phyloP scores from a whole-genome alignment of 2,113 vertebrate species.

The Ursus arctos region DNA sequence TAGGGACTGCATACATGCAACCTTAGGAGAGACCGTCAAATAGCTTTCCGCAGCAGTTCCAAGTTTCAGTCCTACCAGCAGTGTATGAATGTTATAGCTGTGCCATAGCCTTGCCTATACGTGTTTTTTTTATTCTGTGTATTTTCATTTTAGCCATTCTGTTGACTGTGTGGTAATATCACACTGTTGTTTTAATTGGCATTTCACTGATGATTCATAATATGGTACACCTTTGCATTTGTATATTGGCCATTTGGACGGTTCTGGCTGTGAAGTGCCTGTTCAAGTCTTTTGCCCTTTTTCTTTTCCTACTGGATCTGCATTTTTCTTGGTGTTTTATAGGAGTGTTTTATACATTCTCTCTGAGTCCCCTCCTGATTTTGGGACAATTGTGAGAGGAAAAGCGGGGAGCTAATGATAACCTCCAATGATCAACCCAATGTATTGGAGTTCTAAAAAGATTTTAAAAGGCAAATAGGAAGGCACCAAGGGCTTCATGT shows the following conservation, averaged over 20 bases:
- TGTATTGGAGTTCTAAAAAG: not conserved
- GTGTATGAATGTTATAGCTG: not conserved
- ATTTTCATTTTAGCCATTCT: not conserved
- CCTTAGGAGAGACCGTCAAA: not conserved
- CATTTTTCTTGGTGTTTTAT: not conserved
- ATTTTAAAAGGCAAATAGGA: constrained; percentile 4
- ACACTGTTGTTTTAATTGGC: not conserved
- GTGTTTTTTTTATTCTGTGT: not conserved
- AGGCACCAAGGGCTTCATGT: not conserved
- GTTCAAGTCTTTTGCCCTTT: not conserved
- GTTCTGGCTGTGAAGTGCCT: not conserved
- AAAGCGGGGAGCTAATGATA: not conserved
- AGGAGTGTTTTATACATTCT: not conserved
- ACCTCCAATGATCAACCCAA: not conserved
- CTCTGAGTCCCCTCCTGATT: not conserved
- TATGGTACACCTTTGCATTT: not conserved
- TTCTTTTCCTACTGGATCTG: not conserved
- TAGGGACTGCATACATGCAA: fast-evolving
- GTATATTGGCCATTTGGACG: not conserved
- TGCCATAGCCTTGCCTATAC: not conserved
- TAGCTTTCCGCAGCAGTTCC: not conserved
- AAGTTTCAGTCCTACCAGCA: not conserved
- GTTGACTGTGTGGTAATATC: not conserved
- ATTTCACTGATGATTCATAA: not conserved
- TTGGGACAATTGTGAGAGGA: not conserved